Percentiles rank a stretch among this genome's conserved stretches.
phyloP scores from a whole-genome alignment of 2,888 invertebrate genomes.

The Phragmatobia fuliginosa region DNA sequence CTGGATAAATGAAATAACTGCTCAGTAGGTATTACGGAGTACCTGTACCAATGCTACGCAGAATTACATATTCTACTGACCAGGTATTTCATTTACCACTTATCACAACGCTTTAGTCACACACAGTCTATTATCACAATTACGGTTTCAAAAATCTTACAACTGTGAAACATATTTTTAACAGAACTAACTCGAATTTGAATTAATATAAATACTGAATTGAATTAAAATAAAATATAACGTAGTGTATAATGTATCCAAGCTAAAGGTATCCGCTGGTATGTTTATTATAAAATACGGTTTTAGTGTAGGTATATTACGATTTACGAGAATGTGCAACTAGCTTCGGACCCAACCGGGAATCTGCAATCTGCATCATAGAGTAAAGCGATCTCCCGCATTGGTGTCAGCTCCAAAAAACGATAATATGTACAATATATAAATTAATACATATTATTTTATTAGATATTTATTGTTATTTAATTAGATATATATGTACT shows the following conservation, averaged over 20 bases:
- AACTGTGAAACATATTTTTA: neutral
- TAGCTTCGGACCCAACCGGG: neutral
- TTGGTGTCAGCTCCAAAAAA: neutral
- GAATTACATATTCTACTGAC: no score
- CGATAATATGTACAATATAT: neutral
- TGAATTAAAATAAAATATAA: no score
- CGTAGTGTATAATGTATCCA: no score
- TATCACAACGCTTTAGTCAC: no score
- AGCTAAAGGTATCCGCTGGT: no score
- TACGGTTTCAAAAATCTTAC: neutral
- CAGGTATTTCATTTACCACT: no score
- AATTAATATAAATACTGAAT: neutral
- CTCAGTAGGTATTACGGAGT: no score
- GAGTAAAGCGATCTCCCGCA: neutral
- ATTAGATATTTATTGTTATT: neutral
- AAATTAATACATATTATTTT: neutral
- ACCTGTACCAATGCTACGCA: no score
- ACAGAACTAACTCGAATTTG: neutral
- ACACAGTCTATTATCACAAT: neutral
- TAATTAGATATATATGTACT: neutral
- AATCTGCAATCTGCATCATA: neutral
- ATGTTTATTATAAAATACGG: neutral
- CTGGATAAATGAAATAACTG: no score
- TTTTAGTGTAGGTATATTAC: no score
- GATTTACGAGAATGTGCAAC: no score